Percentiles rank a stretch among this genome's conserved stretches.
Evolutionary conservation across 1,140 invertebrate species (phyloP).

Genomic region (Lysiphlebus fabarum): DNA sequence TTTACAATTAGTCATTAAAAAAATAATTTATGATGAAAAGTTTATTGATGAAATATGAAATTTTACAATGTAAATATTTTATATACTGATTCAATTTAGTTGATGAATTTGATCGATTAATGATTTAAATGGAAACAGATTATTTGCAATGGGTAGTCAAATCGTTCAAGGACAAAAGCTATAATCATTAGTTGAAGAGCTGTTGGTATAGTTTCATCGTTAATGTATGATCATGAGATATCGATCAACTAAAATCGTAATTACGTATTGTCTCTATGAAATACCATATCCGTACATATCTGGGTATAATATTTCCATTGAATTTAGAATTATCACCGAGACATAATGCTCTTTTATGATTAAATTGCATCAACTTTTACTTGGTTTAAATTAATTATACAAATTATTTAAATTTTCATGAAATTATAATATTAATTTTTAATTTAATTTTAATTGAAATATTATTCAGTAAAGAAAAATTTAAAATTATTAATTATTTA

Average conservation of each 20-base stretch:
- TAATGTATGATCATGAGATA: constrained; percentile 18
- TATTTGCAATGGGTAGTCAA: constrained; percentile 5
- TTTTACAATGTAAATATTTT: no score
- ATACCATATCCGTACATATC: constrained; percentile 17
- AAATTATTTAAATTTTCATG: no score
- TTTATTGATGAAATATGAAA: no score
- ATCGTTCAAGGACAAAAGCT: constrained; percentile 30
- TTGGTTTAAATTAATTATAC: no score
- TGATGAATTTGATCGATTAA: no score
- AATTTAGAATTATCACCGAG: constrained; percentile 13
- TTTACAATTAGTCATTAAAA: no score
- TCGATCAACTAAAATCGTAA: constrained; percentile 35
- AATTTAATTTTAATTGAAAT: background rate
- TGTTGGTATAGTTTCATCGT: constrained; percentile 32
- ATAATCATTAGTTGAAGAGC: constrained; percentile 36
- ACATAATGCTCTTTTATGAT: constrained; percentile 7
- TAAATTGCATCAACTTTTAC: background rate
- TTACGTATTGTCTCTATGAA: constrained; percentile 34
- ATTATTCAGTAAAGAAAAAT: constrained; percentile 1
- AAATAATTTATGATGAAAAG: no score
- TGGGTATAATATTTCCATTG: constrained; percentile 7
- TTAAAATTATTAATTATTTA: no score
- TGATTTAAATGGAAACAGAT: no score
- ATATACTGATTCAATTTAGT: no score
- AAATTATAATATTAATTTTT: no score